phyloP scores from a whole-genome alignment of 2,888 invertebrate genomes.

The Tachina lurida region DNA sequence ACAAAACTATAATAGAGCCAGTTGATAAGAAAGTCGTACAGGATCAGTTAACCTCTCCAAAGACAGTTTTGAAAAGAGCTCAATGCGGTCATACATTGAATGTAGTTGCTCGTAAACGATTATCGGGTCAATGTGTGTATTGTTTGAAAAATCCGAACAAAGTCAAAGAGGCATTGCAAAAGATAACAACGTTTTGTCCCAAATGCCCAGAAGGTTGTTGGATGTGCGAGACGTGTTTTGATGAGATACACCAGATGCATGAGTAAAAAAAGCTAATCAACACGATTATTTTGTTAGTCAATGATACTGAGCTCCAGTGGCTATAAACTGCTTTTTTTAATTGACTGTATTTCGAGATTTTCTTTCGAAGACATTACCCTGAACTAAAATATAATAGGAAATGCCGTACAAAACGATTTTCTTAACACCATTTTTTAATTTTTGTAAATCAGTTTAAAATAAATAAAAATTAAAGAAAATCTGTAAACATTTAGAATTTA shows the following conservation, averaged over 20 bases:
- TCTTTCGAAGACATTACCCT: no score
- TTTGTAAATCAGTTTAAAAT: no score
- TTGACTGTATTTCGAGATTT: no score
- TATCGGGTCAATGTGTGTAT: conserved; percentile 81
- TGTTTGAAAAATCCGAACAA: conserved; percentile 77
- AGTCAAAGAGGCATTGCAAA: conserved; percentile 73
- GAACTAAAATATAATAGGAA: no score
- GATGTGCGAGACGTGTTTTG: conserved; percentile 81
- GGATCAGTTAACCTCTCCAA: conserved; percentile 74
- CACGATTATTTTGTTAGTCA: background rate
- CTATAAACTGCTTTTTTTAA: no score
- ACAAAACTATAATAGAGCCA: conserved; percentile 40
- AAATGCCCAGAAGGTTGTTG: conserved; percentile 81
- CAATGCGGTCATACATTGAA: conserved; percentile 79
- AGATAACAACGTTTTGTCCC: conserved; percentile 81
- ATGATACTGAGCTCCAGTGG: no score
- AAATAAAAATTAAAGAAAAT: no score
- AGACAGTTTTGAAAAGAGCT: conserved; percentile 77
- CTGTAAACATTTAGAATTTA: no score
- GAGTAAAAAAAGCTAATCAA: background rate
- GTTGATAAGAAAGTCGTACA: conserved; percentile 45
- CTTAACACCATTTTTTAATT: no score
- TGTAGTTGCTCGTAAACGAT: conserved; percentile 78
- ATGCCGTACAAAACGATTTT: no score
- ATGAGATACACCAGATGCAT: conserved; percentile 68